Conservation (phyloP, 2,113 vertebrate species). For the Myrmecophaga tridactyla region DNA sequence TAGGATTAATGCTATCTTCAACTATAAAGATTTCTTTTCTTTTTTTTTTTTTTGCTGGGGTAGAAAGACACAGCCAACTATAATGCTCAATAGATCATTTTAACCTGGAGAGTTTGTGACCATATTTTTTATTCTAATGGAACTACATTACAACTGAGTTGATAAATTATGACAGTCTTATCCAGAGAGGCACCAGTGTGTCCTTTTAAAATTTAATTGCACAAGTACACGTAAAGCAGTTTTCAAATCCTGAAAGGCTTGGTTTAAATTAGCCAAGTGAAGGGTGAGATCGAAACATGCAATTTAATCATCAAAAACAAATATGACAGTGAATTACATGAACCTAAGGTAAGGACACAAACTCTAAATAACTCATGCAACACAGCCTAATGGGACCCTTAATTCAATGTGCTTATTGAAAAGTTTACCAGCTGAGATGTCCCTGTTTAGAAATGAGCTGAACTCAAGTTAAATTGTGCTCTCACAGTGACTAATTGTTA, state of each 20-base stretch:
- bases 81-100: not conserved
- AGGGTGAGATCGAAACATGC: not conserved
- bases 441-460: slow-evolving; percentile 13
- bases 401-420: not conserved
- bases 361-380: slow-evolving; percentile 10
- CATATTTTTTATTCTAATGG: not conserved
- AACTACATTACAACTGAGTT: slow-evolving; percentile 26
- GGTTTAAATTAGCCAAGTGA: slow-evolving; percentile 53
- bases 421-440: not conserved
- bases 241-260: slow-evolving; percentile 10
- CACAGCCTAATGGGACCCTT: not conserved
- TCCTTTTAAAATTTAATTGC: slow-evolving; percentile 34
- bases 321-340: not conserved
- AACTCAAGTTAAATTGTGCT: slow-evolving; percentile 48
- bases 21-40: not conserved
- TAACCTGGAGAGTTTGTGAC: not conserved
- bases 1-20: not conserved
- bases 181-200: not conserved
- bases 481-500: slow-evolving; percentile 32
- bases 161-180: slow-evolving; percentile 17
- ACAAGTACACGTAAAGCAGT: not conserved
- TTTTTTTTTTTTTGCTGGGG: not conserved
- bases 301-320: slow-evolving; percentile 49
- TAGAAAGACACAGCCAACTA: not conserved
- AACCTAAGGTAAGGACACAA: not conserved